A percentile compares a stretch with the other conserved stretches of the same genome.
Evolutionary conservation across 1,140 invertebrate genomes (phyloP).

Genomic region (Pogonognathellus flavescens): DNA sequence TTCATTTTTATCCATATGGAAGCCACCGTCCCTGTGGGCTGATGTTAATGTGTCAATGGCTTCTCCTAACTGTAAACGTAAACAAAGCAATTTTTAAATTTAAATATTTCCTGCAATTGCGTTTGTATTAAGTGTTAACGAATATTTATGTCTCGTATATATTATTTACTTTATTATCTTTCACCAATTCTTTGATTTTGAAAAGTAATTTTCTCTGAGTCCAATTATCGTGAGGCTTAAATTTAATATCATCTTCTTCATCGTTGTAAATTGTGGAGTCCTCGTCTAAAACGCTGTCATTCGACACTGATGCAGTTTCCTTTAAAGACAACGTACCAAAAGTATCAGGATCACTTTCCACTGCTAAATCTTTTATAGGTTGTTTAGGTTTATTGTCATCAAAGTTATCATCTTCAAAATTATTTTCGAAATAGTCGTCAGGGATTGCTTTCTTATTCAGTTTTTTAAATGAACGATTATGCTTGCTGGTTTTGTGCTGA

Average conservation of each 20-base stretch:
- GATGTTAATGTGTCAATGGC: constrained; percentile 57
- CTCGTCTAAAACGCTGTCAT: background rate
- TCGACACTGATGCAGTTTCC: background rate
- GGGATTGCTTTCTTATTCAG: background rate
- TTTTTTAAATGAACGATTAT: background rate
- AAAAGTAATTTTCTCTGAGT: constrained; percentile 32
- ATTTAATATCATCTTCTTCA: constrained; percentile 57
- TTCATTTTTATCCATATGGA: constrained; percentile 41
- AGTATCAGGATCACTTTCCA: background rate
- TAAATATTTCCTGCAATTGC: background rate
- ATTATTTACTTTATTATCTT: constrained; percentile 38
- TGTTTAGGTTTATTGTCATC: background rate
- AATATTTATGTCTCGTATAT: background rate
- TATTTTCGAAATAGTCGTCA: background rate
- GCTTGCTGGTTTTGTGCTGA: background rate
- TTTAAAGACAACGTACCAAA: background rate
- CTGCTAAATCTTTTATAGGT: background rate
- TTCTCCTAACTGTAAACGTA: constrained; percentile 56
- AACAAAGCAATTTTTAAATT: background rate
- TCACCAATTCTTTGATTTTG: constrained; percentile 50
- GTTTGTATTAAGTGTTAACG: background rate
- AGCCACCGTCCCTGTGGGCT: constrained; percentile 58
- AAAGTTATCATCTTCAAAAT: background rate
- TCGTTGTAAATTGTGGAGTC: constrained; percentile 24
- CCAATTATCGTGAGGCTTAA: constrained; percentile 55